Base-by-base conservation (phyloP, 2,888 invertebrate species). In the Malthinus seriepunctatus region DNA sequence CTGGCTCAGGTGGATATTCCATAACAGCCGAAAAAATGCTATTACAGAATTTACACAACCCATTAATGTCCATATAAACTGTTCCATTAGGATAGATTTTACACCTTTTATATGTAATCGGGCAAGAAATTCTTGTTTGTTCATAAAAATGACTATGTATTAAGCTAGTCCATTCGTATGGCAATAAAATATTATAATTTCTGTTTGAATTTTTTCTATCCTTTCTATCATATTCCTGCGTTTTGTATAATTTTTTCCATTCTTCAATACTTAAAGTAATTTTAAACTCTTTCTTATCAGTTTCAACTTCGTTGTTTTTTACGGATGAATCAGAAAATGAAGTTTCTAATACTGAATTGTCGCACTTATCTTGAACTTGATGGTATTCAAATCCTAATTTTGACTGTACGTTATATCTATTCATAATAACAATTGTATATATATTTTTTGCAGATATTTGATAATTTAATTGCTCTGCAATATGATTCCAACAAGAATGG, bases 71-170 rank as follows among this genome's bases (percentile, higher is more conserved):
- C 9, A 51, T 11, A 44, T 14, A 51, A 1, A 51, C 5, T 8
- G 6, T 15, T 9, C 51, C 51, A 3, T 15, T 9, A 3, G 44
- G 44, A 6, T 32, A 14, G 2, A 45, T 34, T n/a, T 51, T 51
- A 14, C 9, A 9, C n/a, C 32, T 8, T 9, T 51, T 51, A 15
- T 23, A 51, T 6, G 33, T n/a, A n/a, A 51, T 32, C 0, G 11
- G 10, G 32, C 42, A 51, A 11, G 42, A 1, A 8, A 1, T 32
- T 42, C 3, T 39, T 1, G 42, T 51, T 32, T 11, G 32, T 10
- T 23, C 10, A 42, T 31, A 51, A 33, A 51, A 42, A 34, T 51
- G 51, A 1, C 32, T 14, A 33, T 34, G 11, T 11, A 51, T 11
- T 0, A 33, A 1, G 15, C 1, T 7, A 14, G 51, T 51, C 51